Evolutionary conservation across 2,888 invertebrate genomes (phyloP).

Genomic region (Margaritifera margaritifera): DNA sequence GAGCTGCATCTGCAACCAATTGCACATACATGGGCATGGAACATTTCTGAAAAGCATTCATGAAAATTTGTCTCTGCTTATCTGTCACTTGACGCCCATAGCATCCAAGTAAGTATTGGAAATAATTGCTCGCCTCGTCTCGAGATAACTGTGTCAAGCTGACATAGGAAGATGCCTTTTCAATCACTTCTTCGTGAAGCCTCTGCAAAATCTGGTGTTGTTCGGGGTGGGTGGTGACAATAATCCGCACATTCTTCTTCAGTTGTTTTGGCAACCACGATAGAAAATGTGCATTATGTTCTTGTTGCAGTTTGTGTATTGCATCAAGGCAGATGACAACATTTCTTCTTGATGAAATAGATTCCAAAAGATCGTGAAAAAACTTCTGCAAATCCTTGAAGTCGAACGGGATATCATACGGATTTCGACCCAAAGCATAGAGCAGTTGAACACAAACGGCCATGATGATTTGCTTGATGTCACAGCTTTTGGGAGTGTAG

Average conservation of each 20-base stretch:
- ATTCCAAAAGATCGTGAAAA: constrained; percentile 53
- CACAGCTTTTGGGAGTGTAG: constrained; percentile 52
- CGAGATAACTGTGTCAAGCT: constrained; percentile 33
- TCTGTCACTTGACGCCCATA: constrained; percentile 49
- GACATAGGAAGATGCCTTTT: constrained; percentile 23
- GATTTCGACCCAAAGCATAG: constrained; percentile 36
- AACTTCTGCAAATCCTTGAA: constrained; percentile 56
- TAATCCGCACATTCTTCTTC: constrained; percentile 63
- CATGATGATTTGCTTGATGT: constrained; percentile 60
- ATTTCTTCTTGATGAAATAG: constrained; percentile 50
- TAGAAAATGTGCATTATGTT: constrained; percentile 54
- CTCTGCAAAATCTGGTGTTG: constrained; percentile 46
- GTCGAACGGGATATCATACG: constrained; percentile 47
- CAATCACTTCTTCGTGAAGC: constrained; percentile 45
- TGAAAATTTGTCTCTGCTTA: constrained; percentile 52
- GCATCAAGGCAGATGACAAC: constrained; percentile 64
- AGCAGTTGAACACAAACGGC: constrained; percentile 61
- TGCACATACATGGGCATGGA: constrained; percentile 60
- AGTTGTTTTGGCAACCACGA: constrained; percentile 65
- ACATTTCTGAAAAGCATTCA: constrained; percentile 46
- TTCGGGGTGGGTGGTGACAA: constrained; percentile 56
- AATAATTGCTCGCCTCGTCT: constrained; percentile 37
- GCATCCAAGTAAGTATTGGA: constrained; percentile 39
- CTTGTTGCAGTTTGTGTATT: constrained; percentile 44
- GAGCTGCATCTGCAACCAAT: constrained; percentile 51